Conservation (phyloP, 2,113 vertebrate species). For the Boulengeromyrus knoepffleri region DNA sequence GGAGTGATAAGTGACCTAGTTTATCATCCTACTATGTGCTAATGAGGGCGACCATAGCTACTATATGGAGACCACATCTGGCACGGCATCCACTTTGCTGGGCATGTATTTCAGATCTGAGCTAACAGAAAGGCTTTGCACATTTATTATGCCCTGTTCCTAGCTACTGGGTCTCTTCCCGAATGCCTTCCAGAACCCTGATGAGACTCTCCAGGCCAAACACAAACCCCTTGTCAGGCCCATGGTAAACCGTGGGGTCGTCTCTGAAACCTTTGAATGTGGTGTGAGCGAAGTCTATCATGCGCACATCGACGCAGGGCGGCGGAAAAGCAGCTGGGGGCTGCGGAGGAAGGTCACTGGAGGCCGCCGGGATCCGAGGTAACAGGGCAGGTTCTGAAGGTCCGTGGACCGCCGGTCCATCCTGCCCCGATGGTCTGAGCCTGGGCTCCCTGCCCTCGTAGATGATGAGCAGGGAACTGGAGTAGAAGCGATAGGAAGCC, state of each 20-base stretch:
- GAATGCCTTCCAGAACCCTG: conserved; percentile 84
- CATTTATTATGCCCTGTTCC: not conserved
- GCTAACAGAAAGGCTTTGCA: not conserved
- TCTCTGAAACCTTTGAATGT: conserved; percentile 94
- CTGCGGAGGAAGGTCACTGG: not conserved
- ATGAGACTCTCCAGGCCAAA: conserved; percentile 91
- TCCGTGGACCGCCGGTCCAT: not conserved
- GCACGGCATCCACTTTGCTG: not conserved
- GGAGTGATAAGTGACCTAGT: not conserved
- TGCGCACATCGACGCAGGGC: conserved; percentile 80
- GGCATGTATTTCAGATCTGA: not conserved
- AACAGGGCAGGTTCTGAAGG: conserved; percentile 10
- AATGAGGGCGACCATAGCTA: not conserved
- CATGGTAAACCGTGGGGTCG: conserved; percentile 89
- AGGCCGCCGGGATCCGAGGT: conserved; percentile 32
- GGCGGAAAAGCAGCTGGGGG: conserved; percentile 24
- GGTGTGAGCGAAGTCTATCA: conserved; percentile 61
- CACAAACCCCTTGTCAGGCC: conserved; percentile 85
- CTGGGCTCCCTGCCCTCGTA: conserved; percentile 82
- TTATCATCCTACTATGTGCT: not conserved
- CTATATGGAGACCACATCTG: not conserved
- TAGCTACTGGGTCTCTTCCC: conserved; percentile 73
- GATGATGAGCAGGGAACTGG: conserved; percentile 94
- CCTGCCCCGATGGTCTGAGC: conserved; percentile 41
- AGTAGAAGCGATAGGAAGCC: conserved; percentile 97